Evolutionary conservation across 2,888 invertebrate genomes (phyloP), one percentile per base, ranked within the genome.

Genomic region (Heteropelma amictum): DNA sequence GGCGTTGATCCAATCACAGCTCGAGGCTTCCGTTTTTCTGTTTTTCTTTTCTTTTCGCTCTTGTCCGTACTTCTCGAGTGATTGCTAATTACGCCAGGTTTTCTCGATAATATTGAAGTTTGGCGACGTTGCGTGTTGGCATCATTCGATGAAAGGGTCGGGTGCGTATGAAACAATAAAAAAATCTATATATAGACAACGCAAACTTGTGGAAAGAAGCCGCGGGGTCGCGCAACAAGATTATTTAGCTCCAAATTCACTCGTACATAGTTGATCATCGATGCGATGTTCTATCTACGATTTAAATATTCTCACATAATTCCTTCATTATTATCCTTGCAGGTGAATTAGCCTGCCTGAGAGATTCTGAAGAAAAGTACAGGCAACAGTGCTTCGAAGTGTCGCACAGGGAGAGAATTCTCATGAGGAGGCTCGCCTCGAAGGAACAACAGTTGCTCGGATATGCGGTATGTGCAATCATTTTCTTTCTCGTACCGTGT

Each of bases 391-490:
- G 95, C 86, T 91, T 93, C 68, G 98, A 98, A 88, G 94, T 96
- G 78, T 95, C 96, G 86, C 94, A 97, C 83, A 93, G 97, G 84
- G 98, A 98, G 90, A 96, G 96, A 90, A 94, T 97, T 79, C 93
- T 98, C 82, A 95, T 98, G 82, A 94, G 98, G 86, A 92, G 97
- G 85, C 92, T 98, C 81, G 96, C 98, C 76, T 95, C 96, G 79
- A 98, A 98, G 90, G 98, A 98, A 89, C 98, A 98, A 90, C 98
- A 98, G 91, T 93, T 97, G 89, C 97, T 98, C 90, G 98, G 98
- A 91, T 97, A 95, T 91, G 94, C 96, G 91, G 98, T 98, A 92
- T 92, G 95, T 92, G 14, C 6, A 45, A 54, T 53, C 8, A 35
- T 53, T 12, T 2, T 2, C 1, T 21, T 4, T 2, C 21, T 3